Percentiles rank a stretch among this genome's conserved stretches.
phyloP scores from a whole-genome alignment of 1,140 invertebrate genomes.

The Belonocnema kinseyi region DNA sequence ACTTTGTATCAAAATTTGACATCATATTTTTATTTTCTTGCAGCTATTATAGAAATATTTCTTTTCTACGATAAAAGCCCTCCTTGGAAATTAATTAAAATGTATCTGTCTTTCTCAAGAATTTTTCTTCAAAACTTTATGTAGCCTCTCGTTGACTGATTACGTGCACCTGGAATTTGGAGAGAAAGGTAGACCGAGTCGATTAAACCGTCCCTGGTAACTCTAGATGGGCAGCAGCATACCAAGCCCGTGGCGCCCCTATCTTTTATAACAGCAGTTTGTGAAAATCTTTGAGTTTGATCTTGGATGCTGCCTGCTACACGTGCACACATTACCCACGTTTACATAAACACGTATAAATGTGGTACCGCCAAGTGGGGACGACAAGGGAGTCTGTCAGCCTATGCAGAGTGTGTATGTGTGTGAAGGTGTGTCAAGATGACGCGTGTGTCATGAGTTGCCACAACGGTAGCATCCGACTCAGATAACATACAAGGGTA shows the following conservation, averaged over 20 bases:
- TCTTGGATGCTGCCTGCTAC: conserved; percentile 54
- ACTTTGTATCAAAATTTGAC: too few species aligned
- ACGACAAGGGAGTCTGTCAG: conserved; percentile 32
- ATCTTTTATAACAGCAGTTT: conserved; percentile 68
- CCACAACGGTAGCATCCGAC: conserved; percentile 70
- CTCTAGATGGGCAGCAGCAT: conserved; percentile 63
- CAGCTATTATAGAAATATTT: too few species aligned
- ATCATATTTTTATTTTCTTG: too few species aligned
- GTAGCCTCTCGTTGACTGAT: conserved; percentile 17
- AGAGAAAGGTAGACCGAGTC: conserved; percentile 41
- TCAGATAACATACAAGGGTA: conserved; percentile 69
- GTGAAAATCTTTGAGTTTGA: conserved; percentile 69
- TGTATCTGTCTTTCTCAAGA: background rate
- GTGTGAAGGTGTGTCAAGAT: conserved; percentile 33
- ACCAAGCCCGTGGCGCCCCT: conserved; percentile 62
- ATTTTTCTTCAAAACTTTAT: background rate
- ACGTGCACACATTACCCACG: conserved; percentile 47
- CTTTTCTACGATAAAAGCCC: background rate
- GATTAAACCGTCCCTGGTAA: conserved; percentile 62
- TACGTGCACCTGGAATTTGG: conserved; percentile 37
- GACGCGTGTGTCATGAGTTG: conserved; percentile 42
- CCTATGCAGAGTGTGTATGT: conserved; percentile 19
- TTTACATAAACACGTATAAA: conserved; percentile 68
- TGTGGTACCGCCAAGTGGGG: conserved; percentile 49
- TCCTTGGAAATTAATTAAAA: background rate